Evolutionary conservation across 1,140 invertebrate species (phyloP).

Genomic region (Megalopta genalis): DNA sequence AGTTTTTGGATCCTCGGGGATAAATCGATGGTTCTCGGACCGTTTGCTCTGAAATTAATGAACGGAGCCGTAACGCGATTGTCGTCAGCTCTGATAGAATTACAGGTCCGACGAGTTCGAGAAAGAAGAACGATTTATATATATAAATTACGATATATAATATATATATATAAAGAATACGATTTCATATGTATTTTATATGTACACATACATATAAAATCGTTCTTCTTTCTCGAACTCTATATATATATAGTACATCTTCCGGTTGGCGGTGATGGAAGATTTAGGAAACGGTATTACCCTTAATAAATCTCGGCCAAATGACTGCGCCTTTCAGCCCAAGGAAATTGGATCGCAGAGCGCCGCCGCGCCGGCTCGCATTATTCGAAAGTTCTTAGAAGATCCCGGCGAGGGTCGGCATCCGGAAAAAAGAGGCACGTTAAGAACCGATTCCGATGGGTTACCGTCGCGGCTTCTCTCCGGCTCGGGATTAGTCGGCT

Average conservation of each 20-base stretch:
- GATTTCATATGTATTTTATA: too few relatives aligned
- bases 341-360: background rate
- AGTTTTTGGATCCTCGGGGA: background rate
- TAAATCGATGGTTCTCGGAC: background rate
- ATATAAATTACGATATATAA: too few relatives aligned
- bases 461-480: background rate
- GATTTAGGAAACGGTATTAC: conserved; percentile 2
- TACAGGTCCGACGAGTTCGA: background rate
- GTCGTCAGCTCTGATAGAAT: background rate
- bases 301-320: background rate
- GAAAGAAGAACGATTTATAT: background rate
- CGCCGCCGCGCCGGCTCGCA: background rate
- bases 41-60: background rate
- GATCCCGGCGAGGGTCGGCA: background rate
- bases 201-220: too few relatives aligned
- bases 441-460: background rate
- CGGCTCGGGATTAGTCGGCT: background rate
- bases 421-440: background rate
- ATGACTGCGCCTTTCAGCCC: conserved; percentile 3
- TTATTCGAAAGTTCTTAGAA: conserved; percentile 4
- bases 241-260: background rate
- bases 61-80: background rate
- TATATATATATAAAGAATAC: too few relatives aligned
- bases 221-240: too few relatives aligned
- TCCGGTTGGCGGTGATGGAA: background rate